phyloP scores from a whole-genome alignment of 2,888 invertebrate species.

The Pterobdella sp. region DNA sequence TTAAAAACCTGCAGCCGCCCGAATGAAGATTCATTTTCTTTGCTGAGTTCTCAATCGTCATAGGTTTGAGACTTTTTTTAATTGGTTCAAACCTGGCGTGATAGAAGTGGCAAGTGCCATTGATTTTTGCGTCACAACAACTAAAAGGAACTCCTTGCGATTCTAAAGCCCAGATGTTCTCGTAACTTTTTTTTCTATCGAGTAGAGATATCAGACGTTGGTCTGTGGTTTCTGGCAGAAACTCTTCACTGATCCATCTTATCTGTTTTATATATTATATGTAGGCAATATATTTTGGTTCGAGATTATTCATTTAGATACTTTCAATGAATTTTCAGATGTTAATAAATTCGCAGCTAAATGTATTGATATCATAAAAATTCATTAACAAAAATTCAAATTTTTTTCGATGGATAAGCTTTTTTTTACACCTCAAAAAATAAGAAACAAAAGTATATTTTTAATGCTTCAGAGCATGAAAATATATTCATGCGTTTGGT shows the following conservation, averaged over 20 bases:
- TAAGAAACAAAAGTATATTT: no score
- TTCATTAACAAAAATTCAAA: no score
- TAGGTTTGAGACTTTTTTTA: neutral
- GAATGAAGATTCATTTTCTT: neutral
- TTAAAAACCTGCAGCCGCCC: neutral
- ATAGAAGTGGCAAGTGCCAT: slow-evolving; percentile 15
- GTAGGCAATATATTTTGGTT: no score
- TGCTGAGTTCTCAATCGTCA: neutral
- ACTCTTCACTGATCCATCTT: slow-evolving; percentile 16
- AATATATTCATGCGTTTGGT: no score
- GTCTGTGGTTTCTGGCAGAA: neutral
- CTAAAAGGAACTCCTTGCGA: slow-evolving; percentile 26
- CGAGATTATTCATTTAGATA: no score
- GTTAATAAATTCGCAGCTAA: no score
- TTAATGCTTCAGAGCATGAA: no score
- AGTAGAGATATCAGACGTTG: neutral
- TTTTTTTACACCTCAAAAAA: no score
- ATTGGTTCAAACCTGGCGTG: neutral
- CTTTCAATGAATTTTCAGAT: no score
- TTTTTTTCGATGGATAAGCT: no score
- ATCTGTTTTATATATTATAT: slow-evolving; percentile 16
- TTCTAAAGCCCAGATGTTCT: neutral
- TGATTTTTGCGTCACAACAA: slow-evolving; percentile 15
- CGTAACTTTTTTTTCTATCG: neutral
- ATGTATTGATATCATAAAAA: no score